Percentiles rank a stretch among this genome's conserved stretches.
Conservation (phyloP, 2,888 invertebrate species). For the Panzeria rudis region DNA sequence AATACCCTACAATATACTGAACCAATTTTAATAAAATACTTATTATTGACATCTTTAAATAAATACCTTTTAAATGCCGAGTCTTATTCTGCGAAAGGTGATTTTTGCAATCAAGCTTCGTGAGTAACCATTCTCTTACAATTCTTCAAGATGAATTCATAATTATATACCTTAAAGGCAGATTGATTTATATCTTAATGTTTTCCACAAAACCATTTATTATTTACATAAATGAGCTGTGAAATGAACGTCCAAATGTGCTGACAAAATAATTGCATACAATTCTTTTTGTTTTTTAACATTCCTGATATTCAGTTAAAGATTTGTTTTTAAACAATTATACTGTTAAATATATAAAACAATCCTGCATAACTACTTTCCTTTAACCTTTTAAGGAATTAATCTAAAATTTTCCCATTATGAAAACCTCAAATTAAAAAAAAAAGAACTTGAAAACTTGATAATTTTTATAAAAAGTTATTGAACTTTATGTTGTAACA, state of each 20-base stretch:
- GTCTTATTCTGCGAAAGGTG: no score
- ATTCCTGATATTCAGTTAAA: slow-evolving; percentile 2
- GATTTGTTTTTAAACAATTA: background rate
- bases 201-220: slow-evolving; percentile 2
- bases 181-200: background rate
- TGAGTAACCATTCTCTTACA: no score
- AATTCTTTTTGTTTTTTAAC: background rate
- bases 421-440: background rate
- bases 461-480: background rate
- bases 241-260: no score
- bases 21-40: no score
- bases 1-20: no score
- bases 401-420: slow-evolving; percentile 15
- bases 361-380: background rate
- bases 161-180: background rate
- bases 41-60: no score
- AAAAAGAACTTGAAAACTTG: slow-evolving; percentile 20
- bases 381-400: slow-evolving; percentile 3
- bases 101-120: no score
- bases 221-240: slow-evolving; percentile 19
- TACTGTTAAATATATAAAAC: background rate
- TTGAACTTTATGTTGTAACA: slow-evolving; percentile 26
- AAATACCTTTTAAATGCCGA: no score
- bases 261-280: background rate
- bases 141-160: background rate